A percentile compares a stretch with the other conserved stretches of the same genome.
These are phyloP conservation scores for Falco naumanni DNA, from an alignment of 2,797 vertebrate genomes.

Conservation along the genomic window DNA sequence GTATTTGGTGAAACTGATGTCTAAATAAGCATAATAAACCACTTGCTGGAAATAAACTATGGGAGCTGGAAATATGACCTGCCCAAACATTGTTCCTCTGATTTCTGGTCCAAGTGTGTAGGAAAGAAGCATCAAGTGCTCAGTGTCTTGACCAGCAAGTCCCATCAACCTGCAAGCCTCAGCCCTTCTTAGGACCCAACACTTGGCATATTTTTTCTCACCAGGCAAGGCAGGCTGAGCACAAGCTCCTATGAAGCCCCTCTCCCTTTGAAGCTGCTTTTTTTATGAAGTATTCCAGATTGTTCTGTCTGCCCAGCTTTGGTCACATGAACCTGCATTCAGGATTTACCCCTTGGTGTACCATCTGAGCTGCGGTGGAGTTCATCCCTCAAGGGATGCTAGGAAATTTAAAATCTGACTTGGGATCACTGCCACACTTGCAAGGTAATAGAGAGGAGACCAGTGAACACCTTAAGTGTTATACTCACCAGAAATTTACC, in stretches of 20 bases:
- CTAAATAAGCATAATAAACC: neutral
- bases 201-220: rapidly evolving
- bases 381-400: neutral
- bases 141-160: neutral
- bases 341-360: neutral
- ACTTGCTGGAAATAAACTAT: neutral
- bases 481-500: neutral
- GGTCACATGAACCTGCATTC: neutral
- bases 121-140: neutral
- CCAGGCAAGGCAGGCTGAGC: neutral
- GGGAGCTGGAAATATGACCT: neutral
- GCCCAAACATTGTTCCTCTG: neutral
- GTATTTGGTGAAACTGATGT: neutral
- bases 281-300: neutral
- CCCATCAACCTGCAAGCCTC: neutral
- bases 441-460: neutral
- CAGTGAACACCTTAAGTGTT: neutral
- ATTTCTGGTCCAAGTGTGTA: neutral
- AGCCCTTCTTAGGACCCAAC: neutral
- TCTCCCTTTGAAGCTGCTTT: neutral
- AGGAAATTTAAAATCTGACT: neutral
- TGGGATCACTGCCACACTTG: neutral
- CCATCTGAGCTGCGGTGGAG: neutral
- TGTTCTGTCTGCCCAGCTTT: neutral
- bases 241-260: neutral